Percentiles rank a stretch among this genome's conserved stretches.
These are phyloP conservation scores for Calameuta filiformis DNA, from an alignment of 2,888 invertebrate genomes.

Conservation along the genomic window DNA sequence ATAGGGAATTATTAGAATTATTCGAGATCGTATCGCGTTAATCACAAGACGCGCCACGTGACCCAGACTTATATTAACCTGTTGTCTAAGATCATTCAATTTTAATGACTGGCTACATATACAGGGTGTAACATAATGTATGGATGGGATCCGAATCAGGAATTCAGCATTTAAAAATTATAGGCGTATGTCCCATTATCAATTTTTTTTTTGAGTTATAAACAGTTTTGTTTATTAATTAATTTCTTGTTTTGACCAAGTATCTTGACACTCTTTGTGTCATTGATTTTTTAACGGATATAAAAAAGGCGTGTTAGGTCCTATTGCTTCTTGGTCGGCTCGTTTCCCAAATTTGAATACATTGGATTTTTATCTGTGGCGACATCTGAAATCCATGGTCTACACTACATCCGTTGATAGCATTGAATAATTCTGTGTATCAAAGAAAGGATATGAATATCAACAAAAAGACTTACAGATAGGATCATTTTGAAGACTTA, in stretches of 20 bases:
- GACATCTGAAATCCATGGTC: background rate
- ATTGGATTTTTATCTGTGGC: no score
- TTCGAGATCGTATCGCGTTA: background rate
- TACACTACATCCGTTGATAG: background rate
- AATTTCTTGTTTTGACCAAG: background rate
- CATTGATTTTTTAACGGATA: no score
- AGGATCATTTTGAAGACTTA: background rate
- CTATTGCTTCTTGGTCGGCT: no score
- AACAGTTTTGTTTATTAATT: background rate
- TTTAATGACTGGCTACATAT: background rate
- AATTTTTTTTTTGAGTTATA: background rate
- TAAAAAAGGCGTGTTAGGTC: no score
- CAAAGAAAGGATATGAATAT: background rate
- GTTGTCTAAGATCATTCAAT: background rate
- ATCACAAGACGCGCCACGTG: background rate
- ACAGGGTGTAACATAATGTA: background rate
- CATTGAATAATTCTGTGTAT: background rate
- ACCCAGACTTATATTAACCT: background rate
- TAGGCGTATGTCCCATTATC: background rate
- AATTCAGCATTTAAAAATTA: background rate
- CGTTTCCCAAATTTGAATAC: background rate
- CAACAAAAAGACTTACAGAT: background rate
- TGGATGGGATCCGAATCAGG: background rate
- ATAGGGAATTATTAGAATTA: background rate
- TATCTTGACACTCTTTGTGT: no score